Evolutionary conservation across 37 sponge, comb jelly and placozoan species (phyloP).

Genomic region (Sycon ciliatum): DNA sequence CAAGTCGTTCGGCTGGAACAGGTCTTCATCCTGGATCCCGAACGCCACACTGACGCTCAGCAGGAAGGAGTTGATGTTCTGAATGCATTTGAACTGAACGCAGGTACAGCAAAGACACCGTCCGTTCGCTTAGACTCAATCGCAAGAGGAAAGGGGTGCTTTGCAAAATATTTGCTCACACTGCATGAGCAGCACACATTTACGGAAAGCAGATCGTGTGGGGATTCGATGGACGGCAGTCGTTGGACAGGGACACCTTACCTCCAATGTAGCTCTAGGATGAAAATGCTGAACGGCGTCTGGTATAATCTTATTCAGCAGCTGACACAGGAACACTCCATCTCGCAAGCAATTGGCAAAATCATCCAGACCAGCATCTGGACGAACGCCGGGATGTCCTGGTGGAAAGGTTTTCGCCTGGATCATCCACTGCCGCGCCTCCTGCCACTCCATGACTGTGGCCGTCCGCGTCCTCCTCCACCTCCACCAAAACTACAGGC

Average conservation of each 20-base stretch:
- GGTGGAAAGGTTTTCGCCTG: conserved; percentile 57
- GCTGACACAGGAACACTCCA: conserved; percentile 71
- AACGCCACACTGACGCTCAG: conserved; percentile 40
- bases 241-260: no score
- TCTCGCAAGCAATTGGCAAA: conserved; percentile 76
- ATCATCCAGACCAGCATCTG: conserved; percentile 63
- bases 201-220: no score
- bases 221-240: no score
- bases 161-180: no score
- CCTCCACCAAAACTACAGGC: no score
- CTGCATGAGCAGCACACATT: no score
- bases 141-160: no score
- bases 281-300: conserved; percentile 35
- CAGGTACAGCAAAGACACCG: no score
- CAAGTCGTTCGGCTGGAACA: conserved; percentile 62
- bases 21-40: conserved; percentile 33
- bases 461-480: no score
- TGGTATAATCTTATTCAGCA: conserved; percentile 48
- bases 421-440: conserved; percentile 83
- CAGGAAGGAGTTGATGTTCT: conserved; percentile 66
- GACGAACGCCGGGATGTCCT: conserved; percentile 61
- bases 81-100: conserved; percentile 51
- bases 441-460: conserved; percentile 82
- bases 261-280: no score
- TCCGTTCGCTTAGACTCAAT: no score